Evolutionary conservation across 2,888 invertebrate species (phyloP).

Genomic region (Steinernema hermaphroditum): DNA sequence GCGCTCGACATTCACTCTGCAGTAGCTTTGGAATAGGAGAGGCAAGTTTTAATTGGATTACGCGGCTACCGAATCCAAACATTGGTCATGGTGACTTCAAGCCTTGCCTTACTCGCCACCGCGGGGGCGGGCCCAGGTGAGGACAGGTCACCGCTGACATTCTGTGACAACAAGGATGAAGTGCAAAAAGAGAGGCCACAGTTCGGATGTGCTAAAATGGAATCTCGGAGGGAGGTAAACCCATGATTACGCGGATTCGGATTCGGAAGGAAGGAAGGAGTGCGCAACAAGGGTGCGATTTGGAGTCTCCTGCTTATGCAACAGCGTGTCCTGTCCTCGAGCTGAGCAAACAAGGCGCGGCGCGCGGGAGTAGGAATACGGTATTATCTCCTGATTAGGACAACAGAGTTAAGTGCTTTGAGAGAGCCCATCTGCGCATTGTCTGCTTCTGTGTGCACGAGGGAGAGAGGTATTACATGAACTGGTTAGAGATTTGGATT

Average conservation of each 20-base stretch:
- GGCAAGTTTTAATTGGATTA: neutral
- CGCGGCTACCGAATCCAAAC: neutral
- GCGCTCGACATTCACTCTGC: no score
- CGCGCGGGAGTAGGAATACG: neutral
- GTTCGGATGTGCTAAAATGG: constrained; percentile 16
- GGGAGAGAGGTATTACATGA: neutral
- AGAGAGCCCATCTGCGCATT: neutral
- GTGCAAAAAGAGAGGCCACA: constrained; percentile 27
- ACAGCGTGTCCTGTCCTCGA: constrained; percentile 26
- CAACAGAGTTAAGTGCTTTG: constrained; percentile 14
- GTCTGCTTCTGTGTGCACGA: constrained; percentile 1
- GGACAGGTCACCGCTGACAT: constrained; percentile 26
- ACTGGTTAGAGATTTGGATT: neutral
- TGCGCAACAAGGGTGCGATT: neutral
- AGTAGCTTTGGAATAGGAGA: no score
- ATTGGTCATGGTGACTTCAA: neutral
- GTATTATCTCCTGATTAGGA: constrained; percentile 3
- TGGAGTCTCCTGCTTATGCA: constrained; percentile 4
- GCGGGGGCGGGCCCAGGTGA: constrained; percentile 15
- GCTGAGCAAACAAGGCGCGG: constrained; percentile 10
- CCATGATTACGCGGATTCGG: neutral
- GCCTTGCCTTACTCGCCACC: constrained; percentile 9
- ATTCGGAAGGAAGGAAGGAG: neutral
- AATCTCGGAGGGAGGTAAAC: neutral
- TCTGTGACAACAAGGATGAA: constrained; percentile 20